These are phyloP conservation scores for Siniperca obscura DNA, from an alignment of 2,797 vertebrate species.

Conservation along the genomic window DNA sequence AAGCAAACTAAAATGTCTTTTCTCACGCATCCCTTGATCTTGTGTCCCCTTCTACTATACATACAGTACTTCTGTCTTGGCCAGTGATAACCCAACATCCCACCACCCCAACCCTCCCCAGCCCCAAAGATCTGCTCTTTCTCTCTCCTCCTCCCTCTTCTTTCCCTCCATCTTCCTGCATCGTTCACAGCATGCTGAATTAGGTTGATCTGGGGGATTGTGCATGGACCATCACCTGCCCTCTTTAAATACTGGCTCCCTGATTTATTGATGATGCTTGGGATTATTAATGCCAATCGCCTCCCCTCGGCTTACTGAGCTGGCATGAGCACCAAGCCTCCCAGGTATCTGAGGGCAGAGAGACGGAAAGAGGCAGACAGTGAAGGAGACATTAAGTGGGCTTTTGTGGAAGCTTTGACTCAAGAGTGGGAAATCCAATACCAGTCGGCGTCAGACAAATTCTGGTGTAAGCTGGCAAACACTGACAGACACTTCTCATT, in stretches of 20 bases:
- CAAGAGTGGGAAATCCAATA: constrained; percentile 37
- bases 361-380: constrained; percentile 43
- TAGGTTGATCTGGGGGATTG: constrained; percentile 55
- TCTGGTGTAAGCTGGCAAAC: constrained; percentile 35
- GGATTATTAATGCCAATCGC: constrained; percentile 70
- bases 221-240: constrained; percentile 63
- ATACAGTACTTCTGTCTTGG: neutral
- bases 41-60: neutral
- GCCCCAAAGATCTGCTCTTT: neutral
- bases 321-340: constrained; percentile 24
- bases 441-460: constrained; percentile 23
- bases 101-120: constrained; percentile 6
- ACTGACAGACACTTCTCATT: constrained; percentile 43
- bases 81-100: constrained; percentile 5
- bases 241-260: constrained; percentile 48
- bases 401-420: constrained; percentile 48
- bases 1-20: constrained; percentile 22
- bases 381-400: constrained; percentile 33
- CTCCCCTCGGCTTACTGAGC: constrained; percentile 37
- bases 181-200: constrained; percentile 50
- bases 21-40: neutral
- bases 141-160: neutral
- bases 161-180: neutral
- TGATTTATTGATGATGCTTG: constrained; percentile 77
- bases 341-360: constrained; percentile 20